Percentiles rank a stretch among this genome's conserved stretches.
phyloP scores from a whole-genome alignment of 2,113 vertebrate species.

The Gorsachius goisagi region DNA sequence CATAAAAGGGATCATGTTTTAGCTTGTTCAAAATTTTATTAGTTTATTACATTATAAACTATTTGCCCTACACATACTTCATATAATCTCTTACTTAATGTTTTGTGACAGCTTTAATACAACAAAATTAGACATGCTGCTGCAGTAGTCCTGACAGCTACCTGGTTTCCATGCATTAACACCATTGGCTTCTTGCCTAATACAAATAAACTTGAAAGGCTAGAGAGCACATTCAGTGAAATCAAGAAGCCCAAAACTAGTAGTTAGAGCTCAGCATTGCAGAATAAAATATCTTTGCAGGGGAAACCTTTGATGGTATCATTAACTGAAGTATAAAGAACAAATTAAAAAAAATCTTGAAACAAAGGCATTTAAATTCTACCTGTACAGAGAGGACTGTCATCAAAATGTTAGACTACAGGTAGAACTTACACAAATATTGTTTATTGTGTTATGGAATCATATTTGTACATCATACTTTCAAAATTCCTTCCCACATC shows the following conservation, averaged over 20 bases:
- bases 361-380: not conserved
- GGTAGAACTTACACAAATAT: not conserved
- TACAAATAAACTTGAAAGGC: slow-evolving; percentile 57
- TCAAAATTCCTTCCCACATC: not conserved
- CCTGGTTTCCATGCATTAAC: slow-evolving; percentile 63
- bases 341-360: not conserved
- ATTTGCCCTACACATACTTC: slow-evolving; percentile 63
- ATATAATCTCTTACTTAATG: slow-evolving; percentile 69
- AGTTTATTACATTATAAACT: slow-evolving; percentile 70
- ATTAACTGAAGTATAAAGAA: not conserved
- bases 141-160: slow-evolving; percentile 63
- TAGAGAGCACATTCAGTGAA: slow-evolving; percentile 32
- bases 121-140: slow-evolving; percentile 73
- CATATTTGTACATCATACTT: not conserved
- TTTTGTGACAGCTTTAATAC: slow-evolving; percentile 75
- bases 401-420: not conserved
- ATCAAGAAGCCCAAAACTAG: slow-evolving; percentile 39
- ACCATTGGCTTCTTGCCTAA: slow-evolving; percentile 64
- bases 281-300: not conserved
- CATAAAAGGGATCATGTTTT: slow-evolving; percentile 50
- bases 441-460: not conserved
- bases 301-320: not conserved
- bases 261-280: not conserved
- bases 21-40: slow-evolving; percentile 54
- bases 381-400: not conserved